Evolutionary conservation across 2,888 invertebrate species (phyloP).

Genomic region (Rhimphoctona megacephalus): DNA sequence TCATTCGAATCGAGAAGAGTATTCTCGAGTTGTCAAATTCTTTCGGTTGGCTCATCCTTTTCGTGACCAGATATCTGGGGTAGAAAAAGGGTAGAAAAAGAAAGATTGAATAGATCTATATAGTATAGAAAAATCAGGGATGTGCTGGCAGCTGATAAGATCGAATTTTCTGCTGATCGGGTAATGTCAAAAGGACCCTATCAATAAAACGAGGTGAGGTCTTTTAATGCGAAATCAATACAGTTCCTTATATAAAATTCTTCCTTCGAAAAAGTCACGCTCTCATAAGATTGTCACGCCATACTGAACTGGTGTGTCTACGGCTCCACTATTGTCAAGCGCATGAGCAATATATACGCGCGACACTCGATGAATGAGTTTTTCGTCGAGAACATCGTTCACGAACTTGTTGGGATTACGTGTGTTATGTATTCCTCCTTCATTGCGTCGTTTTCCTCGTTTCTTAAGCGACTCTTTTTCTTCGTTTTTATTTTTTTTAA

Average conservation of each 20-base stretch:
- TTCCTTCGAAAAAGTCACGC: not conserved
- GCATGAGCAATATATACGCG: conserved; percentile 1
- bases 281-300: not conserved
- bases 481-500: conserved; percentile 33
- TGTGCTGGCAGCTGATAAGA: not conserved
- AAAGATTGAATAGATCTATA: not conserved
- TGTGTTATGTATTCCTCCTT: conserved; percentile 24
- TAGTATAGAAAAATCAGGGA: not conserved
- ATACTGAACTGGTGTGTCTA: conserved; percentile 13
- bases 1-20: not conserved
- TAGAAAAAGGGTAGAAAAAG: not conserved
- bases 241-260: not conserved
- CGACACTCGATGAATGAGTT: conserved; percentile 29
- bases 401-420: conserved; percentile 38
- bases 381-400: conserved; percentile 37
- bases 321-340: conserved; percentile 11
- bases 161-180: conserved; percentile 34
- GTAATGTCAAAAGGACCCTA: not conserved
- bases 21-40: conserved; percentile 37
- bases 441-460: conserved; percentile 28
- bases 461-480: not conserved
- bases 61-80: not conserved
- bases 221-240: conserved; percentile 11
- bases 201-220: conserved; percentile 5
- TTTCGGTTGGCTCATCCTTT: conserved; percentile 14